Evolutionary conservation across 2,113 vertebrate species (phyloP).

Genomic region (Pluvianellus socialis): DNA sequence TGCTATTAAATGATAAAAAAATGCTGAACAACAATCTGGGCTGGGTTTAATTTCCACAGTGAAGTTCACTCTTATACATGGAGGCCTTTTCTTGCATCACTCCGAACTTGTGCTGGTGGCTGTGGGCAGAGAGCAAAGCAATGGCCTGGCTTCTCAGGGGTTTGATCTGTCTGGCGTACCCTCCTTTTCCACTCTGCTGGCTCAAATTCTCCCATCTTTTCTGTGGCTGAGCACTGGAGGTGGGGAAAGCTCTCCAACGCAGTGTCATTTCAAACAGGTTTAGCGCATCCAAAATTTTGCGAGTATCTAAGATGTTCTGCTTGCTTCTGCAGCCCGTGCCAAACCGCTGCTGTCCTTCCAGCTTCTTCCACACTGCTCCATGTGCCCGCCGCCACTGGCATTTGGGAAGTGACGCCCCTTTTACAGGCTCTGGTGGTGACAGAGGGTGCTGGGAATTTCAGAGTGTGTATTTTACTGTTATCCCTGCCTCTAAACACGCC

Average conservation of each 20-base stretch:
- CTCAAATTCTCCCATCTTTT: background rate
- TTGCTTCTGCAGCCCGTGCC: rapidly evolving
- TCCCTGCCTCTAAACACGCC: background rate
- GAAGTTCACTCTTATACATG: background rate
- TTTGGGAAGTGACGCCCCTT: background rate
- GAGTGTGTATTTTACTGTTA: background rate
- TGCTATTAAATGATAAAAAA: background rate
- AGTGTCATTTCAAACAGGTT: background rate
- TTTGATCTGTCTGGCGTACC: background rate
- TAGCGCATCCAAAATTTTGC: background rate
- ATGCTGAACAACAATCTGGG: background rate
- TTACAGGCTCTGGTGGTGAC: background rate
- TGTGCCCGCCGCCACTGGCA: rapidly evolving
- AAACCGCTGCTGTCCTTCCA: background rate
- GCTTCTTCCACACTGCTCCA: background rate
- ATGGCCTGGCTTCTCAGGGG: background rate
- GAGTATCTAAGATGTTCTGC: background rate
- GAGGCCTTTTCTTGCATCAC: background rate
- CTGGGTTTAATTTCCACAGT: background rate
- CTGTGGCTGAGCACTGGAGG: background rate
- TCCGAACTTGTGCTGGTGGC: background rate
- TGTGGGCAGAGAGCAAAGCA: background rate
- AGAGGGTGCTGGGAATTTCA: background rate
- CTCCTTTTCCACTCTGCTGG: background rate
- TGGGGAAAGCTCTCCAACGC: background rate